Percentiles rank a stretch among this genome's conserved stretches.
Evolutionary conservation across 2,113 vertebrate species (phyloP).

Genomic region (Erinaceus europaeus): DNA sequence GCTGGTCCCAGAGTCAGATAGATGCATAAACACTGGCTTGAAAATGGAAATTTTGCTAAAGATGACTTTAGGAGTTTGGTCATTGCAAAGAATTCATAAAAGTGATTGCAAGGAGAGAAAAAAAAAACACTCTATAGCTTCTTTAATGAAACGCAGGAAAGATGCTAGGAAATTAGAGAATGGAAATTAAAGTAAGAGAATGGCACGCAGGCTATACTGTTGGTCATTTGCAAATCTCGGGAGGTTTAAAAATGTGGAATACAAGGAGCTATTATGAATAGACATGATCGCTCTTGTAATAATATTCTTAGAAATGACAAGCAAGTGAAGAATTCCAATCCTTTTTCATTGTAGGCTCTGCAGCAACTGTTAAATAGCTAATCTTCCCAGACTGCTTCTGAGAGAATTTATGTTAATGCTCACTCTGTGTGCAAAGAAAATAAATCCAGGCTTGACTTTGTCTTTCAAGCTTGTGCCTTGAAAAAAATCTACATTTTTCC

Average conservation of each 20-base stretch:
- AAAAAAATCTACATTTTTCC: constrained; percentile 42
- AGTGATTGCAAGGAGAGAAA: constrained; percentile 51
- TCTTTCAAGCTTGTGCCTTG: constrained; percentile 32
- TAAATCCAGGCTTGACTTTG: constrained; percentile 57
- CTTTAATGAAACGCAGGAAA: not conserved
- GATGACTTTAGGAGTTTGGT: not conserved
- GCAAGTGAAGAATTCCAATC: not conserved
- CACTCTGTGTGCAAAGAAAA: constrained; percentile 39
- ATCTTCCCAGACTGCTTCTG: constrained; percentile 32
- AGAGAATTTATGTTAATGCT: constrained; percentile 45
- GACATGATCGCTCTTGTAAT: constrained; percentile 52
- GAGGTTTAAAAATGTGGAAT: constrained; percentile 21
- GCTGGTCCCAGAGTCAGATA: no score
- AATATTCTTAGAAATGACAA: constrained; percentile 27
- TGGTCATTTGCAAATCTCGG: constrained; percentile 49
- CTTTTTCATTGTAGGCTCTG: not conserved
- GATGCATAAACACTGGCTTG: no score
- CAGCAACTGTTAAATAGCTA: constrained; percentile 22
- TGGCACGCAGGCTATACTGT: not conserved
- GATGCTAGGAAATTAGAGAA: not conserved
- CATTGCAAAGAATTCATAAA: not conserved
- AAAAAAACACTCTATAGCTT: constrained; percentile 37
- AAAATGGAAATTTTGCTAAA: no score
- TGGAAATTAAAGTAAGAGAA: not conserved
- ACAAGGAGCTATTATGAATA: constrained; percentile 50